These are phyloP conservation scores for Zelleria hepariella DNA, from an alignment of 2,888 invertebrate genomes.

Conservation along the genomic window DNA sequence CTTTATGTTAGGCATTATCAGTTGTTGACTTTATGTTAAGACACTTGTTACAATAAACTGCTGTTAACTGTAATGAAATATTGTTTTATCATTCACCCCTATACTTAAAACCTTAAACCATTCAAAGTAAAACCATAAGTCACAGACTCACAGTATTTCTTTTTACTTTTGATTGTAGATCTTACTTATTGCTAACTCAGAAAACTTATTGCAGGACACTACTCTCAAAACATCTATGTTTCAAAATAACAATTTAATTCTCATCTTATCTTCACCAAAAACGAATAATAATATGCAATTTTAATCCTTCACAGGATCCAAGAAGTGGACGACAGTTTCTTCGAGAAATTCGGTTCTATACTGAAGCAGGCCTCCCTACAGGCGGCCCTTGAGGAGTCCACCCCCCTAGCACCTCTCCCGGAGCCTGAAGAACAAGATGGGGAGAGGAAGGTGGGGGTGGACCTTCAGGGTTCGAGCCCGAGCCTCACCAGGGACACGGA, in stretches of 20 bases:
- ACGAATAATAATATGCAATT: too few species aligned
- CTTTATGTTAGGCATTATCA: too few species aligned
- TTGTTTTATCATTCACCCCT: background rate
- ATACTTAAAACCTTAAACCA: too few species aligned
- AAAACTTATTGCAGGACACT: too few species aligned
- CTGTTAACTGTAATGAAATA: background rate
- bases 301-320: slow-evolving; percentile 79
- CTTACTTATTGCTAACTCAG: too few species aligned
- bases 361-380: slow-evolving; percentile 75
- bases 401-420: slow-evolving; percentile 67
- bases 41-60: background rate
- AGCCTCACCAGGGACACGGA: slow-evolving; percentile 54
- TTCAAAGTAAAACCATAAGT: background rate
- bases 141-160: too few species aligned
- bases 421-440: slow-evolving; percentile 56
- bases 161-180: too few species aligned
- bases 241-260: too few species aligned
- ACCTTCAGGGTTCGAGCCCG: slow-evolving; percentile 46
- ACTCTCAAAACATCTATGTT: too few species aligned
- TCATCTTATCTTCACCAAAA: background rate
- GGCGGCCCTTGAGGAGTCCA: slow-evolving; percentile 70
- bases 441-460: slow-evolving; percentile 44
- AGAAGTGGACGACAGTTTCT: slow-evolving; percentile 86
- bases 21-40: background rate
- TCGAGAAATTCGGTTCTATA: slow-evolving; percentile 85